Conservation (phyloP, 2,113 vertebrate species). For the Sinocyclocheilus anophthalmus region DNA sequence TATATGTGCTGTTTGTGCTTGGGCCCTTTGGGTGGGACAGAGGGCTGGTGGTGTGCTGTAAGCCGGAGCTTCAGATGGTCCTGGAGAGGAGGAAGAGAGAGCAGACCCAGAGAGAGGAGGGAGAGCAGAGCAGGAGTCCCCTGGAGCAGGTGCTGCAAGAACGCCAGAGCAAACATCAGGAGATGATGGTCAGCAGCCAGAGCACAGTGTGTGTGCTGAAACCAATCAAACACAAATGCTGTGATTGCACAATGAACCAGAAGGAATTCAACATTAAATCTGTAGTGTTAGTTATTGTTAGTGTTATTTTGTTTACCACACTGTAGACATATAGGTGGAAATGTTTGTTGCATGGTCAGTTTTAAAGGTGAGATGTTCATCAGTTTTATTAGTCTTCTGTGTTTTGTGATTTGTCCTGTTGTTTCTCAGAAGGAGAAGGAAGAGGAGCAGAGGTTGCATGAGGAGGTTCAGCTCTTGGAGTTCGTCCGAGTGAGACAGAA, state of each 20-base stretch:
- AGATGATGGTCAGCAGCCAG: conserved; percentile 62
- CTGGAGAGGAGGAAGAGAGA: conserved; percentile 72
- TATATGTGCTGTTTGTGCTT: conserved; percentile 33
- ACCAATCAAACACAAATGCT: neutral
- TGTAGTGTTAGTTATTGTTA: too few species aligned
- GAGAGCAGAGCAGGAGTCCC: conserved; percentile 62
- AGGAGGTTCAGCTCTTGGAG: conserved; percentile 71
- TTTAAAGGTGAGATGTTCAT: neutral
- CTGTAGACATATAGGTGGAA: too few species aligned
- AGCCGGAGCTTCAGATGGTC: conserved; percentile 73
- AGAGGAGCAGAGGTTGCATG: conserved; percentile 59
- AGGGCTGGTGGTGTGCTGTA: conserved; percentile 70
- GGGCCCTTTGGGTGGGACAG: conserved; percentile 56
- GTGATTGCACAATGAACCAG: too few species aligned
- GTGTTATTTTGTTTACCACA: neutral
- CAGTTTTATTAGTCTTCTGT: neutral
- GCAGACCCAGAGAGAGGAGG: conserved; percentile 66
- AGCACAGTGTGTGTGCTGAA: neutral
- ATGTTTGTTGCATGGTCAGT: too few species aligned
- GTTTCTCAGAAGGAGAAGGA: conserved; percentile 64
- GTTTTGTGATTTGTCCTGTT: neutral
- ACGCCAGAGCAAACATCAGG: conserved; percentile 69
- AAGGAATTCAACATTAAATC: too few species aligned
- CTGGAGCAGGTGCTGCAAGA: conserved; percentile 70
- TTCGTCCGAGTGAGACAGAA: conserved; percentile 74